Evolutionary conservation across 2,113 vertebrate genomes (phyloP).

Genomic region (Aplodontia rufa): DNA sequence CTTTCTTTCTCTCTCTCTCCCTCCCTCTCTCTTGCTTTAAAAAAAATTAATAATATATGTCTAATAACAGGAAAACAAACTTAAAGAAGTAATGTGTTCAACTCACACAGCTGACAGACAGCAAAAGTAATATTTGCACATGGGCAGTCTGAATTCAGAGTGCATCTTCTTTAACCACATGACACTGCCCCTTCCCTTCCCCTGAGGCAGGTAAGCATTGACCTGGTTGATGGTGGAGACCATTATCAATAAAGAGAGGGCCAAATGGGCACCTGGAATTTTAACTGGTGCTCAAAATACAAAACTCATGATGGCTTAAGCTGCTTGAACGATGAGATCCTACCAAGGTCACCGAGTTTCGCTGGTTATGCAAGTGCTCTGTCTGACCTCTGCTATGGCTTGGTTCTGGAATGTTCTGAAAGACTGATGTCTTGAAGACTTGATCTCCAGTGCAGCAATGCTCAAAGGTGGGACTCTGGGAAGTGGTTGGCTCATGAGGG

Average conservation of each 20-base stretch:
- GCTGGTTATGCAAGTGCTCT: neutral
- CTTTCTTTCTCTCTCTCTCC: too few relatives aligned
- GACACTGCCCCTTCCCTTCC: neutral
- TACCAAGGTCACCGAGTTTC: neutral
- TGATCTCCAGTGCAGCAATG: neutral
- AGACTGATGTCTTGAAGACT: neutral
- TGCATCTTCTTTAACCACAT: neutral
- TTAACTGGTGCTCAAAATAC: neutral
- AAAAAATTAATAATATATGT: neutral
- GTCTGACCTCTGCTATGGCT: neutral
- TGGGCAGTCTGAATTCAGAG: neutral
- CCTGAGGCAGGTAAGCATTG: neutral
- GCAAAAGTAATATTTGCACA: neutral
- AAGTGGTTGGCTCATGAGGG: neutral
- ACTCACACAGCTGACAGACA: neutral
- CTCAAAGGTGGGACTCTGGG: neutral
- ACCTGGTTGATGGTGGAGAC: neutral
- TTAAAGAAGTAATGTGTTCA: neutral
- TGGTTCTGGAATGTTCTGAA: neutral
- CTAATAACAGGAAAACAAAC: neutral
- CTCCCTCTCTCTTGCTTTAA: too few relatives aligned
- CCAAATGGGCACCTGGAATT: neutral
- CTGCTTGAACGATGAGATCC: neutral
- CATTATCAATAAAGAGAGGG: neutral
- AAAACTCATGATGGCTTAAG: neutral